Conservation (phyloP, 2,888 invertebrate species). For the Protophormia terraenovae region DNA sequence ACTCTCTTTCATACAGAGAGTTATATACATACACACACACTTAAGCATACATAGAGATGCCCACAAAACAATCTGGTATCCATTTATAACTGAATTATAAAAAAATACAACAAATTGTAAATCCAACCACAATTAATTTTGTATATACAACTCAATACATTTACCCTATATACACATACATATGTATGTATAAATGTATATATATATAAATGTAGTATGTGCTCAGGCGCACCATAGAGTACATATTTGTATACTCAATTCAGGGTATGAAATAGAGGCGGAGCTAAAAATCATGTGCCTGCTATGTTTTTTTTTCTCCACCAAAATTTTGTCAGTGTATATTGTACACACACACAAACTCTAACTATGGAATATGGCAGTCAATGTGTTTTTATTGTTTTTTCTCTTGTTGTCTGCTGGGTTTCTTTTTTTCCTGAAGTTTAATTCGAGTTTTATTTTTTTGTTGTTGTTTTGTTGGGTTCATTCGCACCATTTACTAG, state of each 20-base stretch:
- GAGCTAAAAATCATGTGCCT: slow-evolving; percentile 68
- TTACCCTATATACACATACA: no score
- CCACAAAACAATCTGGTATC: slow-evolving; percentile 21
- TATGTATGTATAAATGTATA: background rate
- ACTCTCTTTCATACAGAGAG: slow-evolving; percentile 1
- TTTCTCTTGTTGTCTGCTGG: background rate
- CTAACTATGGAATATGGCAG: background rate
- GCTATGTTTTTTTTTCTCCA: slow-evolving; percentile 14
- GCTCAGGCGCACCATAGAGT: slow-evolving; percentile 50
- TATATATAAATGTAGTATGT: slow-evolving; percentile 6
- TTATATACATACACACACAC: background rate
- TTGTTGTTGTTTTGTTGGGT: slow-evolving; percentile 44
- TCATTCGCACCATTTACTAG: slow-evolving; percentile 69
- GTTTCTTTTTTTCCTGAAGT: slow-evolving; percentile 21
- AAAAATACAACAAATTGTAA: slow-evolving; percentile 37
- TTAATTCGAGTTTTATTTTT: slow-evolving; percentile 39
- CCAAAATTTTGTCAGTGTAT: slow-evolving; percentile 20
- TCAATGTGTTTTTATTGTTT: slow-evolving; percentile 1
- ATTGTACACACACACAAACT: background rate
- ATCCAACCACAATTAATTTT: slow-evolving; percentile 50
- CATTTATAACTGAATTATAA: background rate
- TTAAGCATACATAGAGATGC: background rate
- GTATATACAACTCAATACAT: slow-evolving; percentile 18
- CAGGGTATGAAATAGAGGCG: slow-evolving; percentile 71
- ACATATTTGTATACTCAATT: background rate